Conservation (phyloP, 2,888 invertebrate genomes). For the Clitarchus hookeri region DNA sequence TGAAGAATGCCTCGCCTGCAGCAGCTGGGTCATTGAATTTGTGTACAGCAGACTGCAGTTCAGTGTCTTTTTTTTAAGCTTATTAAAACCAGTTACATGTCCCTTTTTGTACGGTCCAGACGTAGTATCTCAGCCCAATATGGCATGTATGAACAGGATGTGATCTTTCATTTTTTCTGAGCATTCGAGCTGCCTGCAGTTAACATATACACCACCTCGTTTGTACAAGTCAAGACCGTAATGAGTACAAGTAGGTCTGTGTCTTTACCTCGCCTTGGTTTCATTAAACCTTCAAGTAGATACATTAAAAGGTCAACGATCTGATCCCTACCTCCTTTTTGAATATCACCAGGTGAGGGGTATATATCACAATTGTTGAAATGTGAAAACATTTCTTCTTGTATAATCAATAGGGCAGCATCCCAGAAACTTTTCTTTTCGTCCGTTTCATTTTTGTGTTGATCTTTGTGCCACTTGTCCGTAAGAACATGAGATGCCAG, state of each 20-base stretch:
- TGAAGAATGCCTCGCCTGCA: slow-evolving; percentile 17
- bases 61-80: neutral
- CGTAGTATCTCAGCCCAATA: slow-evolving; percentile 15
- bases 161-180: neutral
- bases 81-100: neutral
- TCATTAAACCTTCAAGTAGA: neutral
- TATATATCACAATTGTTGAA: neutral
- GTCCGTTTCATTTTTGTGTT: neutral
- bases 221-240: neutral
- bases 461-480: neutral
- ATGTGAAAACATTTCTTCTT: neutral
- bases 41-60: slow-evolving; percentile 16
- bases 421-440: neutral
- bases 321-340: slow-evolving; percentile 14
- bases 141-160: slow-evolving; percentile 19
- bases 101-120: slow-evolving; percentile 23
- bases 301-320: neutral
- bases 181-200: neutral
- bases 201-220: neutral
- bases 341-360: neutral
- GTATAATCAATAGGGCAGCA: neutral
- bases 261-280: neutral
- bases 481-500: neutral
- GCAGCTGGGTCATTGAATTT: slow-evolving; percentile 4
- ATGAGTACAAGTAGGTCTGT: neutral